phyloP scores from a whole-genome alignment of 64 coral and sea anemone genomes.

The Pocillopora damicornis region DNA sequence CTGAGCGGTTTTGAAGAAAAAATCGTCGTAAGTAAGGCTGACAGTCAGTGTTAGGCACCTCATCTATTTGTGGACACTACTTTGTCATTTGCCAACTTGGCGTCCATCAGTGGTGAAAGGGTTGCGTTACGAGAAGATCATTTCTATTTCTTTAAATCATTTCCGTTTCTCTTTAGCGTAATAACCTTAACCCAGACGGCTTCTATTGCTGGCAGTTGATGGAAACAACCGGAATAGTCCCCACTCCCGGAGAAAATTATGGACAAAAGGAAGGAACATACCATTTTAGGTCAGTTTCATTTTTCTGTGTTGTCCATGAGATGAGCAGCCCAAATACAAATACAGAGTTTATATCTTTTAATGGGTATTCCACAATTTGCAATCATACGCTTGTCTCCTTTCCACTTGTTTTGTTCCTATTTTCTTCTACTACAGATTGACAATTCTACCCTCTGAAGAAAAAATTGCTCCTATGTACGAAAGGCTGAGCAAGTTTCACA shows the following conservation, averaged over 20 bases:
- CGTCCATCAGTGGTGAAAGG: too few relatives aligned
- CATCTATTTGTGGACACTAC: too few relatives aligned
- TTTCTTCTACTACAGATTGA: constrained; percentile 39
- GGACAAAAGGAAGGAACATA: constrained; percentile 72
- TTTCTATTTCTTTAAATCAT: background rate
- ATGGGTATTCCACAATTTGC: too few relatives aligned
- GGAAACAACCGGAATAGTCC: constrained; percentile 58
- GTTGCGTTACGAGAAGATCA: too few relatives aligned
- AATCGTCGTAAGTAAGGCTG: too few relatives aligned
- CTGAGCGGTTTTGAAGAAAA: too few relatives aligned
- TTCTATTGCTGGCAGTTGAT: constrained; percentile 66
- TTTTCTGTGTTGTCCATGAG: background rate
- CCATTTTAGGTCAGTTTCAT: constrained; percentile 58
- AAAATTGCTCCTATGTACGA: constrained; percentile 57
- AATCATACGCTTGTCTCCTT: too few relatives aligned
- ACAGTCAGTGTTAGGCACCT: too few relatives aligned
- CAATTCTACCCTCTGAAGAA: constrained; percentile 62
- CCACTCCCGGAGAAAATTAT: constrained; percentile 25
- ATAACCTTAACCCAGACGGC: constrained; percentile 50
- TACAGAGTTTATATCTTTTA: too few relatives aligned
- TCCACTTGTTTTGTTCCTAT: background rate
- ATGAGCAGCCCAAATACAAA: too few relatives aligned
- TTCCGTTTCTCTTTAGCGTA: constrained; percentile 5
- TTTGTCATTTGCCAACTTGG: too few relatives aligned
- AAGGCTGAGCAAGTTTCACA: constrained; percentile 59